These are phyloP conservation scores for Bambusicola thoracicus DNA, from an alignment of 2,113 vertebrate species.

Conservation along the genomic window DNA sequence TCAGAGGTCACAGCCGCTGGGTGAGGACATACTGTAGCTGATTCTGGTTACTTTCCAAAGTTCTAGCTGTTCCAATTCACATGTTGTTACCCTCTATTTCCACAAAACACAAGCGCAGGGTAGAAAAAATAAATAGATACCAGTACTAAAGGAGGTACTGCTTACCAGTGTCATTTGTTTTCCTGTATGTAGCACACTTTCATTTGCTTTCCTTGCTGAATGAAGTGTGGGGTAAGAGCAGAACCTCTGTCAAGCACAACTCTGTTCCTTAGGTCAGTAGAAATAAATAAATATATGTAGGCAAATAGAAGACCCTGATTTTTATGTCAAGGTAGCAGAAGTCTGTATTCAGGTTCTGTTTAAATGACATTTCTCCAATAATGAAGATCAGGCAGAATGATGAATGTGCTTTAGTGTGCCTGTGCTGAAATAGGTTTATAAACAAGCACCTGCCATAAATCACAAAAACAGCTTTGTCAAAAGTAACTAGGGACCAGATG, in stretches of 20 bases:
- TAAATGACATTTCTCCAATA: constrained; percentile 79
- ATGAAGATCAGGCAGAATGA: constrained; percentile 80
- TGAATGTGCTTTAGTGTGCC: constrained; percentile 75
- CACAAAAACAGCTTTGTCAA: constrained; percentile 81
- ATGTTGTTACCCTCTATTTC: background rate
- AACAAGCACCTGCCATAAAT: constrained; percentile 84
- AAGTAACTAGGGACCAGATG: constrained; percentile 79
- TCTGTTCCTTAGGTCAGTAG: constrained; percentile 22
- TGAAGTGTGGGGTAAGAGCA: background rate
- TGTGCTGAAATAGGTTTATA: constrained; percentile 81
- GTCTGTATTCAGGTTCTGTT: constrained; percentile 65
- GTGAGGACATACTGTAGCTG: background rate
- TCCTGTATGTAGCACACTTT: background rate
- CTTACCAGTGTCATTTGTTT: background rate
- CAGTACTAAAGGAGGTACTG: background rate
- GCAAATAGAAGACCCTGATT: constrained; percentile 32
- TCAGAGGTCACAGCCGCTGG: background rate
- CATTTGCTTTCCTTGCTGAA: constrained; percentile 26
- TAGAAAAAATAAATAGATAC: constrained; percentile 12
- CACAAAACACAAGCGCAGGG: background rate
- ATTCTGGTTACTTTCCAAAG: background rate
- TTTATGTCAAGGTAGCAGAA: constrained; percentile 57
- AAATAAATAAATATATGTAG: constrained; percentile 52
- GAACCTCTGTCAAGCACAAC: constrained; percentile 22
- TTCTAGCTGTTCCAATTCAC: background rate